Conservation (phyloP, 2,888 invertebrate species). For the Lampropteryx suffumata region DNA sequence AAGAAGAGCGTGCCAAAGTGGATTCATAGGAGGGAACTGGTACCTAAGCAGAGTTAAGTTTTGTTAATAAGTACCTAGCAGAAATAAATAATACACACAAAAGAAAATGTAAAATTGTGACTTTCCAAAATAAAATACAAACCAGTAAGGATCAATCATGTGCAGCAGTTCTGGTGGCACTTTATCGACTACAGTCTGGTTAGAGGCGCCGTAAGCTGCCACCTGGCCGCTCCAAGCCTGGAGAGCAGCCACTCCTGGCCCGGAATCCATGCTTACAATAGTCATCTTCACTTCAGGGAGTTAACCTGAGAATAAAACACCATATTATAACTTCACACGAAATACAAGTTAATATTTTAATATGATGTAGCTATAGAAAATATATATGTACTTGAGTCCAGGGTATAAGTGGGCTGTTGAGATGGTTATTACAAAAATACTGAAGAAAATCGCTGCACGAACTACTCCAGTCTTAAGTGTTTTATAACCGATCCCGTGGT, state of each 20-base stretch:
- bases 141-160: conserved; percentile 91
- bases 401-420: conserved; percentile 57
- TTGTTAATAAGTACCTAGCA: too few relatives aligned
- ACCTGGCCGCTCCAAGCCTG: conserved; percentile 78
- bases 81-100: too few relatives aligned
- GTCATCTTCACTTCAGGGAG: conserved; percentile 56
- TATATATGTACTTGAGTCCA: conserved; percentile 51
- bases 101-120: neutral
- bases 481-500: conserved; percentile 68
- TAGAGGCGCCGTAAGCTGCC: conserved; percentile 79
- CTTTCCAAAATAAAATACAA: conserved; percentile 39
- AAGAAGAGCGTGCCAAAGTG: conserved; percentile 92
- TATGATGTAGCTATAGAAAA: neutral
- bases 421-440: conserved; percentile 77
- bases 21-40: conserved; percentile 94
- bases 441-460: conserved; percentile 82
- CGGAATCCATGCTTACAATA: conserved; percentile 68
- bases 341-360: neutral
- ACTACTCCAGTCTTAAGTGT: conserved; percentile 81
- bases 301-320: conserved; percentile 42
- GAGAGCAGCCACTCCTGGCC: conserved; percentile 71
- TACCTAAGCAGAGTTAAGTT: conserved; percentile 80
- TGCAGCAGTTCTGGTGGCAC: conserved; percentile 89
- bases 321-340: neutral
- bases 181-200: conserved; percentile 92